Conservation (phyloP, 2,888 invertebrate species). For the Drosophila sordidula region DNA sequence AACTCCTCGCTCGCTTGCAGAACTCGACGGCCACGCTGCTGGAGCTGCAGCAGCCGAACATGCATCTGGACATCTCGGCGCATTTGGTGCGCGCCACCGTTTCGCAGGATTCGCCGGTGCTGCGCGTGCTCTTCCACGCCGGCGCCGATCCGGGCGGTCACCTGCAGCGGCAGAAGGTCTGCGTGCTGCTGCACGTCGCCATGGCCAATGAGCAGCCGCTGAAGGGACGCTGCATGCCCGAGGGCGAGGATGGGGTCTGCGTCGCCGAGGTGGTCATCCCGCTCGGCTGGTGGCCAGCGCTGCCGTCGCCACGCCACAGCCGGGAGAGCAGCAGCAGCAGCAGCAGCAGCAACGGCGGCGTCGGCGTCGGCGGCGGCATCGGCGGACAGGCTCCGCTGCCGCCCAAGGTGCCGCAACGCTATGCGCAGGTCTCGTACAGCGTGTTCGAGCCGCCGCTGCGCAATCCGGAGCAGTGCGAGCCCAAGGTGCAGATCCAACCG, state of each 20-base stretch:
- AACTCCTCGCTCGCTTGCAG: slow-evolving; percentile 61
- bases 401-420: slow-evolving; percentile 89
- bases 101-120: slow-evolving; percentile 95
- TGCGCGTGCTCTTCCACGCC: slow-evolving; percentile 96
- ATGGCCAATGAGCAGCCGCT: slow-evolving; percentile 88
- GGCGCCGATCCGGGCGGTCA: slow-evolving; percentile 93
- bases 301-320: slow-evolving; percentile 87
- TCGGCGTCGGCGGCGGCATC: neutral
- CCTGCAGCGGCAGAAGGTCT: slow-evolving; percentile 91
- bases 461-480: slow-evolving; percentile 90
- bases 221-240: slow-evolving; percentile 96
- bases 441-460: slow-evolving; percentile 92
- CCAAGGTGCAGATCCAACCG: slow-evolving; percentile 90
- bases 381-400: slow-evolving; percentile 55
- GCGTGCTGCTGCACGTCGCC: slow-evolving; percentile 92
- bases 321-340: slow-evolving; percentile 86
- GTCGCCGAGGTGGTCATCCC: slow-evolving; percentile 95
- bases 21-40: slow-evolving; percentile 87
- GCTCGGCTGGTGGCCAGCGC: slow-evolving; percentile 95
- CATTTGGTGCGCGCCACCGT: slow-evolving; percentile 95
- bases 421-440: slow-evolving; percentile 93
- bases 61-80: slow-evolving; percentile 95
- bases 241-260: slow-evolving; percentile 96
- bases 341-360: neutral
- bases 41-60: slow-evolving; percentile 89